Percentiles rank a stretch among this genome's conserved stretches.
phyloP scores from a whole-genome alignment of 2,797 vertebrate genomes.

The Sebastes glaucus region DNA sequence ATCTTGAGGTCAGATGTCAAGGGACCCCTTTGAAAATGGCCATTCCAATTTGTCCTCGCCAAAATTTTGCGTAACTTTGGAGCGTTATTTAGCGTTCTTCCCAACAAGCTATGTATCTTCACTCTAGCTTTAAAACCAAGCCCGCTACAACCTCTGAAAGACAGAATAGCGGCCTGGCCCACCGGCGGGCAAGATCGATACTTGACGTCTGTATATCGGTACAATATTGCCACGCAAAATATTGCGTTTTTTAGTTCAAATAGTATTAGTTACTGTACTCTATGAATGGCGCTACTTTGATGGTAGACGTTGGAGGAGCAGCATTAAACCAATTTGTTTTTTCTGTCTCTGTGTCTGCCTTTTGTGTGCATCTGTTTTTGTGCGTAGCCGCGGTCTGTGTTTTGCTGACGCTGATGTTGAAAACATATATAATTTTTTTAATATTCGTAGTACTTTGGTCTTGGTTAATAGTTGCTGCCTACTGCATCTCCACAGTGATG shows the following conservation, averaged over 20 bases:
- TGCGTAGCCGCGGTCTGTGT: slow-evolving; percentile 26
- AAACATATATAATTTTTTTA: neutral
- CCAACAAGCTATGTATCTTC: no score
- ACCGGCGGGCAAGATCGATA: no score
- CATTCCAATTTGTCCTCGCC: rapidly evolving
- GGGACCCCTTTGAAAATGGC: no score
- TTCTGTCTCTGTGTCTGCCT: slow-evolving; percentile 27
- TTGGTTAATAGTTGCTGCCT: slow-evolving; percentile 27
- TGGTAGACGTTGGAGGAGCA: neutral
- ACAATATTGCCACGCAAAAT: no score
- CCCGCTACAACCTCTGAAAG: no score
- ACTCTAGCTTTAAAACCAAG: no score
- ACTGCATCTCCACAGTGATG: slow-evolving; percentile 38
- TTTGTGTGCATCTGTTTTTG: slow-evolving; percentile 39
- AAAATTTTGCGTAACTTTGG: no score
- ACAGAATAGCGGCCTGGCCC: neutral
- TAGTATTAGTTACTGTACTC: neutral
- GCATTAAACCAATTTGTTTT: neutral
- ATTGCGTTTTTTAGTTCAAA: no score
- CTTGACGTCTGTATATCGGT: no score
- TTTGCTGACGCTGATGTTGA: slow-evolving; percentile 18
- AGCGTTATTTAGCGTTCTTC: no score
- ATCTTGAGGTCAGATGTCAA: no score
- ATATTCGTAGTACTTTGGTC: neutral
- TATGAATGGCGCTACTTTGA: neutral